These are phyloP conservation scores for Platypus cylindrus DNA, from an alignment of 2,888 invertebrate species.

Conservation along the genomic window DNA sequence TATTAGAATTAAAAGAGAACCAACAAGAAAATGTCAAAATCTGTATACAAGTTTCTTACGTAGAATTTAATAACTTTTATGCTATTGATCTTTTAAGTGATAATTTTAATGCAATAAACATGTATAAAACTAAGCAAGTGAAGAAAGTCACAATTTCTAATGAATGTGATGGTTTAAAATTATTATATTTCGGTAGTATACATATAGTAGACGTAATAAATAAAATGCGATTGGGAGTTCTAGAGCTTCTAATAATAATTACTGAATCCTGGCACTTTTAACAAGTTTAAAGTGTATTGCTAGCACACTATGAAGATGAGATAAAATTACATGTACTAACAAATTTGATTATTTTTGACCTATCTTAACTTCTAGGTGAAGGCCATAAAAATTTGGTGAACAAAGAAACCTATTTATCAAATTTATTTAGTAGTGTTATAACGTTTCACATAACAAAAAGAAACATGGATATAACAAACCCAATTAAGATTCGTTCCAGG, in stretches of 20 bases:
- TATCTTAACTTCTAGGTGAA: constrained; percentile 29
- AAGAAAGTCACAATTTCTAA: constrained; percentile 21
- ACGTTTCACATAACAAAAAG: constrained; percentile 29
- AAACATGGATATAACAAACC: constrained; percentile 21
- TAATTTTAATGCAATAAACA: constrained; percentile 18
- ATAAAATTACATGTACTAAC: no score
- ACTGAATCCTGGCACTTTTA: no score
- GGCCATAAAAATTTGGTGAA: constrained; percentile 27
- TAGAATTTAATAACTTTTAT: constrained; percentile 29
- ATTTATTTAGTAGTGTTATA: constrained; percentile 31
- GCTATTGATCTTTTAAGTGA: constrained; percentile 30
- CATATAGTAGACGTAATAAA: no score
- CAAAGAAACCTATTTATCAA: constrained; percentile 26
- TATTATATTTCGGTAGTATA: constrained; percentile 31
- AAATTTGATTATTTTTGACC: no score
- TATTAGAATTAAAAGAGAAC: constrained; percentile 26
- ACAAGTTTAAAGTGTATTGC: no score
- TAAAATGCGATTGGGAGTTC: no score
- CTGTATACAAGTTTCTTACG: constrained; percentile 30
- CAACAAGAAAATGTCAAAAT: constrained; percentile 26
- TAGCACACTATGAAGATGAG: no score
- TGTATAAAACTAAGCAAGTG: constrained; percentile 21
- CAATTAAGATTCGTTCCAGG: constrained; percentile 14
- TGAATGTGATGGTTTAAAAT: constrained; percentile 26
- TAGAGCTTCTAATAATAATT: no score